These are phyloP conservation scores for Hartigia nigra DNA, from an alignment of 2,888 invertebrate genomes.

Conservation along the genomic window DNA sequence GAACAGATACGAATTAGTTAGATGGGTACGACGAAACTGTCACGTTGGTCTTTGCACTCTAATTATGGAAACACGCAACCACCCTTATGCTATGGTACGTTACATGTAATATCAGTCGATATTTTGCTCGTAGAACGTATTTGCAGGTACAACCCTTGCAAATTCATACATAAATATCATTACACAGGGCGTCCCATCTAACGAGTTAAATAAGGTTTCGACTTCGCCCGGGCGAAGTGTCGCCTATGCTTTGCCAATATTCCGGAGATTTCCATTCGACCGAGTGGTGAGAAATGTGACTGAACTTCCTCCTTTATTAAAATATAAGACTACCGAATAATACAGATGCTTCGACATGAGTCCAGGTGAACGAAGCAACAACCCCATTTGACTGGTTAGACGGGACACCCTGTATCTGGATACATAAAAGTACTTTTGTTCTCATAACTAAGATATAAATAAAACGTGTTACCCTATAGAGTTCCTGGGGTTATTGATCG, in stretches of 20 bases:
- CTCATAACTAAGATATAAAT: not conserved
- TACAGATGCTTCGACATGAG: too few relatives aligned
- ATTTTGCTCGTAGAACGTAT: not conserved
- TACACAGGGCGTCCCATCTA: too few relatives aligned
- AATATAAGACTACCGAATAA: too few relatives aligned
- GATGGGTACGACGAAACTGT: conserved; percentile 25
- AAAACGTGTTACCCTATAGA: not conserved
- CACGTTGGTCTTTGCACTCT: conserved; percentile 26
- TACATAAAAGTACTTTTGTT: not conserved
- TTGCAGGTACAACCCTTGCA: not conserved
- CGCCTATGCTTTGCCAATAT: too few relatives aligned
- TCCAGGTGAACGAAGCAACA: too few relatives aligned
- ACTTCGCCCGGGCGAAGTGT: too few relatives aligned
- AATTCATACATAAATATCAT: not conserved
- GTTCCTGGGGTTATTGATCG: not conserved
- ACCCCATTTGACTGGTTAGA: too few relatives aligned
- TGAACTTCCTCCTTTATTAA: too few relatives aligned
- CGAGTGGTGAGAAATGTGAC: too few relatives aligned
- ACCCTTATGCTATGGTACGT: not conserved
- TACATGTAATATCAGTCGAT: not conserved
- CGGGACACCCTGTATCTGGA: too few relatives aligned
- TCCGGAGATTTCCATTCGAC: too few relatives aligned
- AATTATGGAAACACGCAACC: conserved; percentile 29
- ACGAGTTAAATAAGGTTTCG: too few relatives aligned
- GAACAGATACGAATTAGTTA: conserved; percentile 26